A percentile compares a stretch with the other conserved stretches of the same genome.
Evolutionary conservation across 2,888 invertebrate genomes (phyloP).

Genomic region (Rhorus exstirpatorius): DNA sequence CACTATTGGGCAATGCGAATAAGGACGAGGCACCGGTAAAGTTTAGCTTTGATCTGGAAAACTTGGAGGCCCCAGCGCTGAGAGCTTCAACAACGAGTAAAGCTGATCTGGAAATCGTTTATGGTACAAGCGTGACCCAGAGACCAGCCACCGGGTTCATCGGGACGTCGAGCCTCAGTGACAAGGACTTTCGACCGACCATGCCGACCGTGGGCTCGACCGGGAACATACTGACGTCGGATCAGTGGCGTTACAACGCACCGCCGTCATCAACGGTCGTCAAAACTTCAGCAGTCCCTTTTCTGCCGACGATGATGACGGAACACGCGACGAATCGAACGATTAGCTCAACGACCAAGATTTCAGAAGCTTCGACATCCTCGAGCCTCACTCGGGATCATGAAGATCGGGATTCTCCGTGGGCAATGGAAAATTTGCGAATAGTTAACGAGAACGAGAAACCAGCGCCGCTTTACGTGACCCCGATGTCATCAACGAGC

Average conservation of each 20-base stretch:
- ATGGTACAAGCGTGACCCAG: conserved; percentile 76
- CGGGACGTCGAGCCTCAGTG: conserved; percentile 74
- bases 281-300: conserved; percentile 40
- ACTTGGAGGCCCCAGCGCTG: conserved; percentile 67
- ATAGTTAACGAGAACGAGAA: conserved; percentile 61
- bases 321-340: neutral
- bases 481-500: conserved; percentile 74
- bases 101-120: conserved; percentile 74
- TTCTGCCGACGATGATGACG: conserved; percentile 72
- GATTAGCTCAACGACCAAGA: neutral
- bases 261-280: conserved; percentile 75
- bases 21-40: conserved; percentile 77
- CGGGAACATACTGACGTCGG: conserved; percentile 76
- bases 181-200: conserved; percentile 77
- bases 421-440: conserved; percentile 61
- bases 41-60: conserved; percentile 80
- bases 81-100: conserved; percentile 51
- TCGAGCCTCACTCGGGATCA: neutral
- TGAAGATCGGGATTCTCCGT: conserved; percentile 4
- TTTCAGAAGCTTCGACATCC: neutral
- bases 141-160: conserved; percentile 74
- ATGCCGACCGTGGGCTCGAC: conserved; percentile 74
- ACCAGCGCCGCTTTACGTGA: conserved; percentile 77
- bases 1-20: conserved; percentile 26
- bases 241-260: conserved; percentile 86